Evolutionary conservation across 2,797 vertebrate species (phyloP).

Genomic region (Spondyliosoma cantharus): DNA sequence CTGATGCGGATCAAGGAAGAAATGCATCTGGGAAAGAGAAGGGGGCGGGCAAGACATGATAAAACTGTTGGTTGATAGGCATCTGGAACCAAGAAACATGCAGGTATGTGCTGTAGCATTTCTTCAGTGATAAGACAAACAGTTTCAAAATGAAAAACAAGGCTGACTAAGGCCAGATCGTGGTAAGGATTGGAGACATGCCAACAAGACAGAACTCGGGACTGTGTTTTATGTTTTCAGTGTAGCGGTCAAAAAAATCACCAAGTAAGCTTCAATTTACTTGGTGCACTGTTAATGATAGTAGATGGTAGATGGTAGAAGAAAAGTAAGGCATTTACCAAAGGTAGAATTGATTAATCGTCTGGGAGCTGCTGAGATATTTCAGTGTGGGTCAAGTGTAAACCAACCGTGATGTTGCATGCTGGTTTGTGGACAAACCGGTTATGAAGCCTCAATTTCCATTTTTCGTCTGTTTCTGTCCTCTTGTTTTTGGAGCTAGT

Average conservation of each 20-base stretch:
- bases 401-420: too few relatives aligned
- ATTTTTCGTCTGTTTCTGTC: too few relatives aligned
- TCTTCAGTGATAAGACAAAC: slow-evolving; percentile 59
- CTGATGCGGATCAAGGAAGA: slow-evolving; percentile 52
- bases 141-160: slow-evolving; percentile 40
- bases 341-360: too few relatives aligned
- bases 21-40: slow-evolving; percentile 28
- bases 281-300: not conserved
- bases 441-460: too few relatives aligned
- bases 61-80: slow-evolving; percentile 50
- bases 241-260: not conserved
- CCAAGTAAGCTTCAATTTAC: not conserved
- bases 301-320: not conserved
- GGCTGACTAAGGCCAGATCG: not conserved
- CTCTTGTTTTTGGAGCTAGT: too few relatives aligned
- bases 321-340: not conserved
- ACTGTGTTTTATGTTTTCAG: slow-evolving; percentile 1
- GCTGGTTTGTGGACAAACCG: too few relatives aligned
- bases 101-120: slow-evolving; percentile 56
- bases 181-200: not conserved
- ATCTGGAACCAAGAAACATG: slow-evolving; percentile 58
- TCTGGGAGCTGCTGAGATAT: too few relatives aligned
- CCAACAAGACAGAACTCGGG: not conserved
- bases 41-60: not conserved
- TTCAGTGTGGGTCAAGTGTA: too few relatives aligned